phyloP scores from a whole-genome alignment of 2,113 vertebrate genomes.

The Anthoscopus minutus region DNA sequence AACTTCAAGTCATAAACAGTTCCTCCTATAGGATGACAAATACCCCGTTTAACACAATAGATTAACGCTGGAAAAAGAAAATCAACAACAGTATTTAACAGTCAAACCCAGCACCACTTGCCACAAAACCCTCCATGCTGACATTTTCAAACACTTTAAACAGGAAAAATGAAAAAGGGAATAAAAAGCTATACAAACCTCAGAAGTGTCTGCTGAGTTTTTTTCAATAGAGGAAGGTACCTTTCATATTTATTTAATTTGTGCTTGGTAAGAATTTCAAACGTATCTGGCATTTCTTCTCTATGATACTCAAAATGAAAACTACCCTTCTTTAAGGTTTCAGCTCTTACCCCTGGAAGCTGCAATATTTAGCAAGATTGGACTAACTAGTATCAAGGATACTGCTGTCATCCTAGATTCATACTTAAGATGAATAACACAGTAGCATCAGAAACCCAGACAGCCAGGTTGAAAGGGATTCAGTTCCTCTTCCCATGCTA shows the following conservation, averaged over 20 bases:
- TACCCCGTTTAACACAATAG: background rate
- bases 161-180: background rate
- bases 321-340: background rate
- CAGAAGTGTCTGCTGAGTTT: background rate
- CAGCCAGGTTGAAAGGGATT: background rate
- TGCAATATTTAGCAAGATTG: background rate
- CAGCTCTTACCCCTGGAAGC: background rate
- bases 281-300: background rate
- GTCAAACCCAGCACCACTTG: background rate
- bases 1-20: background rate
- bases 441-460: background rate
- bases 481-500: background rate
- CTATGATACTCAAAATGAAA: background rate
- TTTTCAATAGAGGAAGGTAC: background rate
- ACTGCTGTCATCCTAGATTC: accelerated
- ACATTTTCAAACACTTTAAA: background rate
- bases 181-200: background rate
- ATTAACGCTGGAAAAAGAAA: background rate
- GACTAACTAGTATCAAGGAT: background rate
- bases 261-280: background rate
- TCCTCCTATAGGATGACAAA: background rate
- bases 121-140: background rate
- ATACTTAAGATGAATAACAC: background rate
- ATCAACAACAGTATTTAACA: background rate
- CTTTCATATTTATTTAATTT: background rate